These are phyloP conservation scores for Glyptemys insculpta DNA, from an alignment of 2,797 vertebrate species.

Conservation along the genomic window DNA sequence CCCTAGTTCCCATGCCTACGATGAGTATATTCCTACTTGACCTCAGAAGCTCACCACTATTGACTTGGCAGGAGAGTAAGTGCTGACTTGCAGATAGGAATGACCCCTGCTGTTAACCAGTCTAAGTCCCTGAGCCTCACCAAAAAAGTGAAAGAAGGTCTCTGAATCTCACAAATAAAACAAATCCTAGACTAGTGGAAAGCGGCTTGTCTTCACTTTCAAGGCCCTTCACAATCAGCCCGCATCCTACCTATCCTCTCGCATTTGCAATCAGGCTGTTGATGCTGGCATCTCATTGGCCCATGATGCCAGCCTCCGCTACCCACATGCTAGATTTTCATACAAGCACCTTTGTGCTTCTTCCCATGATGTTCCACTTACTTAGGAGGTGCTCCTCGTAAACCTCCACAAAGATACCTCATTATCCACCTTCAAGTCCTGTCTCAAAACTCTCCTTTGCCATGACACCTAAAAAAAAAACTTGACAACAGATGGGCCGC, in stretches of 20 bases:
- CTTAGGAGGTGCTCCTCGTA: no score
- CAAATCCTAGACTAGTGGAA: background rate
- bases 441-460: no score
- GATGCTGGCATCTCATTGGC: background rate
- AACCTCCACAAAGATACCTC: no score
- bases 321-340: no score
- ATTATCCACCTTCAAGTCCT: no score
- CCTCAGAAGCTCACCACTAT: background rate
- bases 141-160: background rate
- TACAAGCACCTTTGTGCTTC: no score
- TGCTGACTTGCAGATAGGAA: background rate
- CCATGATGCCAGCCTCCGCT: background rate
- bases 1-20: no score
- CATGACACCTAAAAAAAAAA: no score
- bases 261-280: background rate
- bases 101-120: background rate
- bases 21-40: background rate
- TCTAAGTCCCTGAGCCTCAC: background rate
- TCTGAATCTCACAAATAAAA: background rate
- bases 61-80: background rate
- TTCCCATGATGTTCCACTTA: no score
- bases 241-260: background rate
- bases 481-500: no score
- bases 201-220: background rate
- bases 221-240: background rate